Base-by-base conservation (phyloP, 2,113 vertebrate species). In the Marmota monax region DNA sequence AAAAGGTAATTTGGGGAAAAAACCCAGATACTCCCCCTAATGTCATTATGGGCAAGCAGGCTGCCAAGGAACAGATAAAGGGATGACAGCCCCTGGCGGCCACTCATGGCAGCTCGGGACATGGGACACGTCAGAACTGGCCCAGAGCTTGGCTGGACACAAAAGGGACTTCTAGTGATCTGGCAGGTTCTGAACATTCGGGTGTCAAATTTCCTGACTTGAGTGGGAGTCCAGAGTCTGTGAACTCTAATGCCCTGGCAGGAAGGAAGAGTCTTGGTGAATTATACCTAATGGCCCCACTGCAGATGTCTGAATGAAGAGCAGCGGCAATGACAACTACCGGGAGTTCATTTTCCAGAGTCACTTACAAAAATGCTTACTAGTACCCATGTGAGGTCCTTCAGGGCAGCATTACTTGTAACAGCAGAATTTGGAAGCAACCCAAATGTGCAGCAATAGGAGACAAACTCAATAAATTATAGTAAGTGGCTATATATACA, bases 361-460 rank as follows among this genome's bases (percentile, higher is more conserved):
- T n/a, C 6, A 58, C 34, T 69, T 96, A 25, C n/a, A 85, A 92
- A 74, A n/a, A 51, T 39, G 32, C 87, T 93, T 63, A 73, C 39
- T 61, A 42, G 70, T 53, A 34, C 45, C 73, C 51, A 39, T n/a
- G 27, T 20, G 23, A 78, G 20, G 29, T 82, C 63, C 63, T 18
- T 84, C 23, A 73, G 0, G n/a, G 20, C 0, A 39, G 27, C 18
- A 6, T 3, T 70, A 73, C 84, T 69, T 85, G 5, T 39, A 86
- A 93, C 8, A 53, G 48, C 72, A 70, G 95, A 84, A 74, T 53
- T 2, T 91, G 86, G 72, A 96, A 94, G 72, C 45, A 88, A 74
- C 20, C 7, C 69, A 88, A 88, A 42, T 39, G 61, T 18, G 16
- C 12, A 72, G 23, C 53, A 29, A 8, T 1, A 90, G 83, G n/a